Base-by-base conservation (phyloP, 2,888 invertebrate species). In the Nymphalis c-album region DNA sequence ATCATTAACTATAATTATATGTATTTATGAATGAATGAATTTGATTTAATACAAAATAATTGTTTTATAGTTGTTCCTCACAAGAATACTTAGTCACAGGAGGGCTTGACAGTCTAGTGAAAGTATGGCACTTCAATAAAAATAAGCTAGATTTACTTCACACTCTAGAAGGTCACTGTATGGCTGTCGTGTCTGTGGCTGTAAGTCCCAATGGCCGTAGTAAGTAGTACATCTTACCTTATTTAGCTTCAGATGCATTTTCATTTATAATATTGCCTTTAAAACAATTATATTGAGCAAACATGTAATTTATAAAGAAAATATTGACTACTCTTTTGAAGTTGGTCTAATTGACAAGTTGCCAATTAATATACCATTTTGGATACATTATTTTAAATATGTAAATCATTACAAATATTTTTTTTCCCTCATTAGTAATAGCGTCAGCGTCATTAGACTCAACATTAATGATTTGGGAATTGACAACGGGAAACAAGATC, bases 381-480 rank as follows among this genome's bases (percentile, higher is more conserved):
- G 5, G 26, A 31, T 31, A 31, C 26, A 31, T 31, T 31, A 31
- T 6, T 31, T 31, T 6, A 6, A 31, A 31, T 31, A 31, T 5
- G 26, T 31, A 31, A 31, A 40, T 40, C 0, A 13, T 13, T 40
- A 40, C 0, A 0, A 40, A 40, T 4, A 13, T 40, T 31, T 31
- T 31, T 31, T 31, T 40, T 40, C 13, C 13, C 4, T 40, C 13
- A 40, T 40, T 13, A 96, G 96, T 94, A 61, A 94, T 96, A 85
- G 98, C 97, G 1, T 98, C 98, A 46, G 96, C 97, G 84, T 98
- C 98, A 0, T 85, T 99, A 68, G 99, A 99, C 84, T 97, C 98
- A 0, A 96, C 96, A 75, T 94, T 99, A 67, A 94, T 96, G 77
- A 93, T 99, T 64, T 99, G 99, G 98, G 96, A 98, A 78, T 86